These are phyloP conservation scores for Denticeps clupeoides DNA, from an alignment of 2,797 vertebrate species.

Conservation along the genomic window DNA sequence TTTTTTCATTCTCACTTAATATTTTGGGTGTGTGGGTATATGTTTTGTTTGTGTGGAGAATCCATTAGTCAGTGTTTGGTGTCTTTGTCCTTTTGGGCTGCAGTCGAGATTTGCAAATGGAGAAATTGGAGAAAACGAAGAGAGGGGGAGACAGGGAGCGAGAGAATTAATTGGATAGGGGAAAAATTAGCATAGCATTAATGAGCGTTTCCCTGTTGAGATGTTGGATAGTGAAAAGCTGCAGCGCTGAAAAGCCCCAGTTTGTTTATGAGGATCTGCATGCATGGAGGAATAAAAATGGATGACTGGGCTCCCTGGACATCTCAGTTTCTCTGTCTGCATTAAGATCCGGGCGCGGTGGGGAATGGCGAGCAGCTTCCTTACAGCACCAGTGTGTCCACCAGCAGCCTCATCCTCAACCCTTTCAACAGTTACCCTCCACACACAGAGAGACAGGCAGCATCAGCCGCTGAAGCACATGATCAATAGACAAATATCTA, in stretches of 20 bases:
- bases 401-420: too few species aligned
- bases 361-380: too few species aligned
- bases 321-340: too few species aligned
- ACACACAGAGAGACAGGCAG: too few species aligned
- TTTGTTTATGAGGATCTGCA: constrained; percentile 2
- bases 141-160: constrained; percentile 36
- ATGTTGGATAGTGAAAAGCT: neutral
- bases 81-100: too few species aligned
- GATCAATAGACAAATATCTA: too few species aligned
- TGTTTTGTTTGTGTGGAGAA: constrained; percentile 20
- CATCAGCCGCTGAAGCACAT: too few species aligned
- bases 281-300: neutral
- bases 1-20: too few species aligned
- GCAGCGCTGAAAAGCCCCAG: constrained; percentile 7
- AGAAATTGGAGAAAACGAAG: constrained; percentile 36
- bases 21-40: constrained; percentile 3
- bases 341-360: too few species aligned
- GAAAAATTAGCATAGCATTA: constrained; percentile 74
- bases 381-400: too few species aligned
- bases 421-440: too few species aligned
- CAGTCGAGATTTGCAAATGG: constrained; percentile 11
- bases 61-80: constrained; percentile 51
- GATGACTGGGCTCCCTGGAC: too few species aligned
- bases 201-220: constrained; percentile 67
- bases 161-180: constrained; percentile 68